A percentile compares a stretch with the other conserved stretches of the same genome.
These are phyloP conservation scores for Oreohelix idahoensis DNA, from an alignment of 1,140 invertebrate species.

Conservation along the genomic window DNA sequence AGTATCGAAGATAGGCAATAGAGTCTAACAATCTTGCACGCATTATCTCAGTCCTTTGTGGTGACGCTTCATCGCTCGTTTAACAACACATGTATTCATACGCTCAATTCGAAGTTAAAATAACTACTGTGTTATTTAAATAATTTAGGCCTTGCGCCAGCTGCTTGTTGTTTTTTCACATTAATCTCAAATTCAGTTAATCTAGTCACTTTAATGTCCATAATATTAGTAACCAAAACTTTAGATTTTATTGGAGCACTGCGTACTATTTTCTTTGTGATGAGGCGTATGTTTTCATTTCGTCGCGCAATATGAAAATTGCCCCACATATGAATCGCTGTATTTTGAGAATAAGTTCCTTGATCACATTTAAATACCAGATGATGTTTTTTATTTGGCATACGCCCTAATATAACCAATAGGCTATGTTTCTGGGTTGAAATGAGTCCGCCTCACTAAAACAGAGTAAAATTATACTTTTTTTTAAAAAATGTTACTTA, in stretches of 20 bases:
- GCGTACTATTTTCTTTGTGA: background rate
- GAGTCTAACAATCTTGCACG: slow-evolving; percentile 3
- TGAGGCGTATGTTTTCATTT: background rate
- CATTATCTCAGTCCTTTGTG: slow-evolving; percentile 28
- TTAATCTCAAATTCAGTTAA: background rate
- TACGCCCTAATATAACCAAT: too few species aligned
- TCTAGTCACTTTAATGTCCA: background rate
- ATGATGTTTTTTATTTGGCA: too few species aligned
- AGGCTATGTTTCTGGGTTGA: too few species aligned
- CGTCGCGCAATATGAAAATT: background rate
- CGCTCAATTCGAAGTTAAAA: background rate
- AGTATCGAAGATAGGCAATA: background rate
- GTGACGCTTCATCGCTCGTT: slow-evolving; percentile 36
- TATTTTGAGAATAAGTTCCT: background rate
- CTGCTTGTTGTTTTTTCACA: background rate
- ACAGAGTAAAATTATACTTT: too few species aligned
- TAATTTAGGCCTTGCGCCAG: background rate
- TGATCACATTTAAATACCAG: too few species aligned
- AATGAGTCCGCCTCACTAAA: too few species aligned
- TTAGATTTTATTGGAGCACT: too few species aligned
- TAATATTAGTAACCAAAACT: background rate
- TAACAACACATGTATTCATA: slow-evolving; percentile 37
- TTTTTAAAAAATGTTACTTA: too few species aligned
- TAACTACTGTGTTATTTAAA: background rate
- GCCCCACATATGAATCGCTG: background rate